Evolutionary conservation across 2,113 vertebrate genomes (phyloP).

Genomic region (Silurus glanis): DNA sequence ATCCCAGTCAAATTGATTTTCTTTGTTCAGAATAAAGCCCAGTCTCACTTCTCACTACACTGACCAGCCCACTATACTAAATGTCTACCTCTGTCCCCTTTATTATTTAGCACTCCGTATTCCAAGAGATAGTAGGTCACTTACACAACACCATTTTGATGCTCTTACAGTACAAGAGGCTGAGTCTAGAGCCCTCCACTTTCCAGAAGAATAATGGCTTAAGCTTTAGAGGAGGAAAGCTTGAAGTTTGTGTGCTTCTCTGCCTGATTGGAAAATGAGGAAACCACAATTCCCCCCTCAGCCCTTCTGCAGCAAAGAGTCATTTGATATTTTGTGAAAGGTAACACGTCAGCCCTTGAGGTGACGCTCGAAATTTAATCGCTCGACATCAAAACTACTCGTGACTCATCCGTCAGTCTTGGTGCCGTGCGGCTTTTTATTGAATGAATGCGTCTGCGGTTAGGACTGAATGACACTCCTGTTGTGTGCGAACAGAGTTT

Average conservation of each 20-base stretch:
- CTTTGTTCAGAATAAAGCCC: not conserved
- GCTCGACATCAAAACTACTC: not conserved
- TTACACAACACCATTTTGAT: not conserved
- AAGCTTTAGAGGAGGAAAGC: not conserved
- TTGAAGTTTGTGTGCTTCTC: not conserved
- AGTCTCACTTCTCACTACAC: no score
- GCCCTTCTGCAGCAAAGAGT: not conserved
- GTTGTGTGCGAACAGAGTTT: not conserved
- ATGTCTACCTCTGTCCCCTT: not conserved
- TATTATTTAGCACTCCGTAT: not conserved
- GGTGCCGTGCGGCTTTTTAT: not conserved
- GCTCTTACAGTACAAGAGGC: not conserved
- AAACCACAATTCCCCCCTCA: not conserved
- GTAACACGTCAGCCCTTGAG: not conserved
- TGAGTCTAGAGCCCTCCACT: not conserved
- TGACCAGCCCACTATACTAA: not conserved
- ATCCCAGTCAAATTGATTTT: no score
- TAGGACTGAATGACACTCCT: not conserved
- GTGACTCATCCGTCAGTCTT: not conserved
- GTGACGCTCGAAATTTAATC: not conserved
- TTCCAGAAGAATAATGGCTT: constrained; percentile 4
- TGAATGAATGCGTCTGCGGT: not conserved
- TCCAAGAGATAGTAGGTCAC: constrained; percentile 1
- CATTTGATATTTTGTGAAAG: not conserved
- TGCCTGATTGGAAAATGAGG: not conserved